Evolutionary conservation across 2,113 vertebrate genomes (phyloP), one percentile per base, ranked within the genome.

Genomic region (Panthera tigris): DNA sequence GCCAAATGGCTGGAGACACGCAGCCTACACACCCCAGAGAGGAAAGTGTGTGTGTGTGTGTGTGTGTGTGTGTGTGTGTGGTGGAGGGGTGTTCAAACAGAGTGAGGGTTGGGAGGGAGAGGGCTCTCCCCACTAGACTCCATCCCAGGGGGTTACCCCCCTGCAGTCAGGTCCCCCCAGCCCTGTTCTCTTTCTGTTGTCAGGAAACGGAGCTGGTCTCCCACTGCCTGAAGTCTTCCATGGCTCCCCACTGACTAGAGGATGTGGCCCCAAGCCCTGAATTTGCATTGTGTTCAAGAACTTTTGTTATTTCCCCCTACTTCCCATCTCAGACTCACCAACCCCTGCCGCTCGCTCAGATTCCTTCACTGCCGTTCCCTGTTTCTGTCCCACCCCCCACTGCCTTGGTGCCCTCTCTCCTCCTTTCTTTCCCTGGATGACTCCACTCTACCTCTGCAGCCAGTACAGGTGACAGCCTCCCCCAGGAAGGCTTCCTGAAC

Each of bases 311-410:
- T 57, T 63, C 29, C 29, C 9, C 3, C 31, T 3, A 18, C 65
- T 33, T 36, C 9, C n/a, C 16, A 3, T 10, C 18, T 0, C 15
- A 1, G 50, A 21, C 31, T 21, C 16, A 1, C 23, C 33, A 1
- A 19, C 27, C 4, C 82, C 21, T 8, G 31, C 7, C 0, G 19
- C 79, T 63, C 2, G 0, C 15, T 31, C 71, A 74, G 1, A 27
- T 52, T 55, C 68, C 0, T 8, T 55, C 71, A 0, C 31, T 18
- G 18, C 2, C 1, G 3, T 10, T 71, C 31, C n/a, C 78, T 19
- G 4, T 23, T 29, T 19, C 33, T 0, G 8, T 2, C 11, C 7
- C 25, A 0, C 7, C 33, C 50, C 9, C 52, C 12, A 25, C 4
- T 0, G 23, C 48, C n/a, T n/a, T 14, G 29, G 33, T 11, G 25